Percentiles rank a stretch among this genome's conserved stretches.
Evolutionary conservation across 2,797 vertebrate species (phyloP).

Genomic region (Bryconaethiops microstoma): DNA sequence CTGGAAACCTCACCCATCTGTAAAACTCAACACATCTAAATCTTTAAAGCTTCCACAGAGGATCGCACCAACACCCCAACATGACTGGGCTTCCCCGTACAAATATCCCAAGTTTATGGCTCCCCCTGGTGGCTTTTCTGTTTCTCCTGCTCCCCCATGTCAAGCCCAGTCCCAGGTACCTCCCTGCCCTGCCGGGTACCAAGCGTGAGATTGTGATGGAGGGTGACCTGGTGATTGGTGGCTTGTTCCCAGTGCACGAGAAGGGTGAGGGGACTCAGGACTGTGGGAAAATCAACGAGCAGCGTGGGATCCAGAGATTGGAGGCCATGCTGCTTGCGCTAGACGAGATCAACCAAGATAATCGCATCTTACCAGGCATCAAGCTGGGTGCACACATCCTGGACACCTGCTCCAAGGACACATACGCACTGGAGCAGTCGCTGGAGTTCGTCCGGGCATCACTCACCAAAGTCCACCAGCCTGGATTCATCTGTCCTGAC

Average conservation of each 20-base stretch:
- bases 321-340: constrained; percentile 98
- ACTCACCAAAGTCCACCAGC: constrained; percentile 92
- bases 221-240: constrained; percentile 94
- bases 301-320: constrained; percentile 95
- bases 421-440: constrained; percentile 95
- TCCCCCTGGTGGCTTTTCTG: constrained; percentile 72
- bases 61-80: constrained; percentile 2
- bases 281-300: constrained; percentile 95
- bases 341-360: constrained; percentile 93
- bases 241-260: constrained; percentile 95
- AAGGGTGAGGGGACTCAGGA: constrained; percentile 90
- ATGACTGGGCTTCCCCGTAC: constrained; percentile 33
- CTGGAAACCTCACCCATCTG: neutral
- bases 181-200: constrained; percentile 74
- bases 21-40: constrained; percentile 46
- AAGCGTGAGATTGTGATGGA: constrained; percentile 94
- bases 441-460: constrained; percentile 97
- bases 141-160: constrained; percentile 68
- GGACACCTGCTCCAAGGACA: constrained; percentile 98
- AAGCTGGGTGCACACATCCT: constrained; percentile 92
- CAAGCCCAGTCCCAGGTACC: constrained; percentile 73
- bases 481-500: constrained; percentile 94
- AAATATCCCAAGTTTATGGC: constrained; percentile 62
- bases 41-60: neutral
- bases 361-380: constrained; percentile 88